Base-by-base conservation (phyloP, 1,140 invertebrate genomes). In the Drosophila watanabei region DNA sequence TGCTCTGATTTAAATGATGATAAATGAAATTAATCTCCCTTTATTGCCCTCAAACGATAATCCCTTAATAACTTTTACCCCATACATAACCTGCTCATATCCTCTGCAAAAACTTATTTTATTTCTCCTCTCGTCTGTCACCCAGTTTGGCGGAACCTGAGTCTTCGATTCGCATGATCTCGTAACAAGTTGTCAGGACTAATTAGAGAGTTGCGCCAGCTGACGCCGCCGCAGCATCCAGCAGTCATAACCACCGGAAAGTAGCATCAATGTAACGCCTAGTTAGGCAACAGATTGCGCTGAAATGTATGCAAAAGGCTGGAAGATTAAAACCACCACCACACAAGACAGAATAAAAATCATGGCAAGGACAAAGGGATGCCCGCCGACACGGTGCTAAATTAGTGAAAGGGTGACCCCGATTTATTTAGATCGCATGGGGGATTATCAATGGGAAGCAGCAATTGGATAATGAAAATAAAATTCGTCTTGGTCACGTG, bases 401-500 rank as follows among this genome's bases (percentile, higher is more conserved):
- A 82, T 85, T 82, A 89, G 79, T 68, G 41, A 89, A 89, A 82
- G 86, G 86, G 86, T 89, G 75, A 73, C 63, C 69, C 46, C 32
- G 61, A 66, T 72, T 66, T 64, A 68, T 73, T 58, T 52, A 71
- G 46, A 56, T 57, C 51, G 56, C 56, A 70, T 46, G 63, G 51
- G 52, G 45, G 75, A 72, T 79, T 79, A 79, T 33, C 35, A n/a
- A 16, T 43, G 59, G 32, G 49, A 48, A 64, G 59, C 71, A 62
- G 60, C 57, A 79, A 75, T 75, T 73, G 71, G 71, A 75, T 75
- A 85, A 85, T 89, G 65, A 85, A 81, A 75, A 90, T 90, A 65
- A 69, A 86, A 90, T 90, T 90, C 39, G 86, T 68, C 60, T 56
- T 90, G 86, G 86, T 90, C 86, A 90, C 79, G 79, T 90, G 75